Percentiles rank a stretch among this genome's conserved stretches.
Evolutionary conservation across 2,888 invertebrate genomes (phyloP).

Genomic region (Molanna angustata): DNA sequence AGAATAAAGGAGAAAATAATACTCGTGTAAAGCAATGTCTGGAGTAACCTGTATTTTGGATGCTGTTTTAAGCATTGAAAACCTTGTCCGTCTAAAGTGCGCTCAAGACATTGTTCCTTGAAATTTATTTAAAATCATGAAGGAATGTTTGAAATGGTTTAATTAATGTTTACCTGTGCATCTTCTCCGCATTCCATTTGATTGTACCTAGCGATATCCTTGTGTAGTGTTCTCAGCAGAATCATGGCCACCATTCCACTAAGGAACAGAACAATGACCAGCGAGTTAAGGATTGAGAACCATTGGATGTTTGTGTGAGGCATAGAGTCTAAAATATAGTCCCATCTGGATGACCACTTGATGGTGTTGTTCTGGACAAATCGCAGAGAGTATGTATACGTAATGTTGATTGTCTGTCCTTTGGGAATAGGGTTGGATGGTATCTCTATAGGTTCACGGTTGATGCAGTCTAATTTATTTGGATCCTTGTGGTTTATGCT

Average conservation of each 20-base stretch:
- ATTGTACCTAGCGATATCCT: slow-evolving; percentile 98
- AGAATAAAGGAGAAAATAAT: too few species aligned
- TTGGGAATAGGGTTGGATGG: slow-evolving; percentile 53
- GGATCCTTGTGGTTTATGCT: slow-evolving; percentile 55
- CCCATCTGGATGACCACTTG: slow-evolving; percentile 99
- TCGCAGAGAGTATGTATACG: slow-evolving; percentile 84
- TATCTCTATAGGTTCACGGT: slow-evolving; percentile 68
- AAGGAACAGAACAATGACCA: slow-evolving; percentile 94
- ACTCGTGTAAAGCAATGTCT: too few species aligned
- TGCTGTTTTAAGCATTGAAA: too few species aligned
- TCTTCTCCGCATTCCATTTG: slow-evolving; percentile 88
- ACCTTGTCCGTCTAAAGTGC: too few species aligned
- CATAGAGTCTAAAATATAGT: slow-evolving; percentile 97
- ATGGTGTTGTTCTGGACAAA: slow-evolving; percentile 79
- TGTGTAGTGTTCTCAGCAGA: slow-evolving; percentile 91
- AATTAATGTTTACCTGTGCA: slow-evolving; percentile 68
- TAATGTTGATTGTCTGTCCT: slow-evolving; percentile 59
- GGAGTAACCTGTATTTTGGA: too few species aligned
- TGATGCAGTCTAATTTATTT: slow-evolving; percentile 49
- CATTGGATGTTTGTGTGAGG: slow-evolving; percentile 98
- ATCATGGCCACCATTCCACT: slow-evolving; percentile 99
- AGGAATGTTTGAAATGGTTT: background rate
- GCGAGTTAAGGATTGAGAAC: slow-evolving; percentile 97
- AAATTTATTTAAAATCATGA: too few species aligned
- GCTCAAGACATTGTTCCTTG: too few species aligned